Evolutionary conservation across 53 echinoderm and acorn worm genomes (phyloP), one percentile per base, ranked within the genome.

Genomic region (Apostichopus leukothele): DNA sequence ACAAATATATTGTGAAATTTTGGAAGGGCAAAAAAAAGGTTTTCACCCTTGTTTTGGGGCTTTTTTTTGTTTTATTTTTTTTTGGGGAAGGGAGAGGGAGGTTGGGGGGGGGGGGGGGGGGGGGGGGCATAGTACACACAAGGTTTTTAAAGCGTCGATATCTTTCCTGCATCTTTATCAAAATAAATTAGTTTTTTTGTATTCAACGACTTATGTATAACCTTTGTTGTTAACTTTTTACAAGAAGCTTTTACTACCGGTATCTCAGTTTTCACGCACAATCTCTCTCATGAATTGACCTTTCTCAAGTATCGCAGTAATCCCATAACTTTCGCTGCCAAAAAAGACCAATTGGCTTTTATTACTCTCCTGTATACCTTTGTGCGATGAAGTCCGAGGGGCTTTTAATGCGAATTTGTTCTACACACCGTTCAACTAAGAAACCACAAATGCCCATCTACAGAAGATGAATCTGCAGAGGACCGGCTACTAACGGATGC

Each of bases 271-370:
- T 57, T 57, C 10, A 1, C 10, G 57, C 7, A 57, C 21, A 71
- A 71, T 71, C 16, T 16, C 59, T 19, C 11, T 51, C 55, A 10
- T 22, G 59, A 22, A 8, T 53, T 81, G 81, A 81, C 81, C 81
- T 81, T 81, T 81, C 60, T 52, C 54, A 16, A 81, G 22, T 21
- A 23, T 54, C 59, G 53, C 59, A 59, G 59, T 81, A 81, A 81
- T 81, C 60, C 81, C 53, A 81, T 81, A 81, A 81, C 81, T 81
- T 81, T 71, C 6, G 60, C 19, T 59, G 81, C 81, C 22, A 4
- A 81, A 81, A 71, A 52, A n/a, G 57, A 59, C 81, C 81, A 81
- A 81, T 53, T 81, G 81, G 81, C 54, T 81, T 81, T 81, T 52
- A 81, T 54, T 59, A 81, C 53, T 59, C 4, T 23, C 81, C 52